These are phyloP conservation scores for Phaethon lepturus DNA, from an alignment of 2,113 vertebrate genomes.

Conservation along the genomic window DNA sequence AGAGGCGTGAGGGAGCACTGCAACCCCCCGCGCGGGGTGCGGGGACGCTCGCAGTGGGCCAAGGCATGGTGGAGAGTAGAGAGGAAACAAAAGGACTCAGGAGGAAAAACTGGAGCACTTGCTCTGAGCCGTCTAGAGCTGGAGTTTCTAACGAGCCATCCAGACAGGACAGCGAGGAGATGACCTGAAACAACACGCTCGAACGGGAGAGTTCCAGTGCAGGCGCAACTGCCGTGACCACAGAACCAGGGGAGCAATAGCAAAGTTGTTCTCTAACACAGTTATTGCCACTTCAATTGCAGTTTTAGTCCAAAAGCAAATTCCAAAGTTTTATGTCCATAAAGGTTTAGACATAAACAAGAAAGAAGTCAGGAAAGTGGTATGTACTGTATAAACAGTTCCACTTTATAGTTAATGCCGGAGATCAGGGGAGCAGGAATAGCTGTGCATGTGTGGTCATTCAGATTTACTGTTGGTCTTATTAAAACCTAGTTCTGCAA, in stretches of 20 bases:
- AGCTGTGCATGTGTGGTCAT: slow-evolving; percentile 53
- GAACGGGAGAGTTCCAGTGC: background rate
- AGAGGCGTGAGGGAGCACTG: background rate
- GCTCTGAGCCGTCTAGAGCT: background rate
- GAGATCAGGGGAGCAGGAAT: slow-evolving; percentile 24
- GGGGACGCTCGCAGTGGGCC: rapidly evolving
- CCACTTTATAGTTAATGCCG: slow-evolving; percentile 49
- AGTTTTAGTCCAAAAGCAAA: slow-evolving; percentile 61
- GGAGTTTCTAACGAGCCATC: background rate
- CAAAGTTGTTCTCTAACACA: background rate
- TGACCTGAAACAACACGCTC: background rate
- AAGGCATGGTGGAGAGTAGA: background rate
- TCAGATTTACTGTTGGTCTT: slow-evolving; percentile 74
- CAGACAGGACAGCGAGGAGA: background rate
- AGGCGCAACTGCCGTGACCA: background rate
- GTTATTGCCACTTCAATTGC: slow-evolving; percentile 32
- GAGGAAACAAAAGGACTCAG: background rate
- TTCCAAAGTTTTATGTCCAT: slow-evolving; percentile 68
- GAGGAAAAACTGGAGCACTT: background rate
- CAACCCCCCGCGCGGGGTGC: rapidly evolving
- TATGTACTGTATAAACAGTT: slow-evolving; percentile 38
- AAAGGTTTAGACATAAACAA: slow-evolving; percentile 70
- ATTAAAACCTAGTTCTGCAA: slow-evolving; percentile 66
- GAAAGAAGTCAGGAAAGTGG: slow-evolving; percentile 48
- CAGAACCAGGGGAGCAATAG: background rate